These are phyloP conservation scores for Gadopsis bispinosus DNA, from an alignment of 2,797 vertebrate species.

Conservation along the genomic window DNA sequence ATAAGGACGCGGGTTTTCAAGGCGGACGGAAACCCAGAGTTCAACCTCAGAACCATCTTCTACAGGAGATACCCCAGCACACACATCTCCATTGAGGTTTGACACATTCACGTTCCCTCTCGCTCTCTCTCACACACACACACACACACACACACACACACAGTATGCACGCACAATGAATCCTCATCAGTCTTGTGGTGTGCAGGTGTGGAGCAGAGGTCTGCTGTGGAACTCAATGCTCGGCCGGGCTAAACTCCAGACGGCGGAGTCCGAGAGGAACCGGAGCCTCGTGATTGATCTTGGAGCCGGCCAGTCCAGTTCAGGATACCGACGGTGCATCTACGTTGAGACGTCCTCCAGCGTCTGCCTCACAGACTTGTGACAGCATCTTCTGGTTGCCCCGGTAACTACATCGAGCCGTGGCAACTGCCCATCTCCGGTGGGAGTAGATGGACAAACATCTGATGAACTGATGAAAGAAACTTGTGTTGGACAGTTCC, in stretches of 20 bases:
- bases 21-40: conserved; percentile 80
- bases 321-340: conserved; percentile 64
- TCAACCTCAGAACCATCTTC: conserved; percentile 86
- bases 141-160: not conserved
- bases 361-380: conserved; percentile 82
- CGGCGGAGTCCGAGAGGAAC: conserved; percentile 71
- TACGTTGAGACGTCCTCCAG: conserved; percentile 85
- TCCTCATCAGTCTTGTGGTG: not conserved
- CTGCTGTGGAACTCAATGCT: conserved; percentile 82
- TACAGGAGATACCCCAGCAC: conserved; percentile 80
- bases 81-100: conserved; percentile 84
- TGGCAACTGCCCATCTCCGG: not conserved
- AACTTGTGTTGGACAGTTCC: not conserved
- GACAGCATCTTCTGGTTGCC: conserved; percentile 42
- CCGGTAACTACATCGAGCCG: not conserved
- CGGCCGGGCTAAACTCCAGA: conserved; percentile 79
- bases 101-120: not conserved
- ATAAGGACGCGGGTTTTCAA: conserved; percentile 81
- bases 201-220: conserved; percentile 83
- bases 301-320: conserved; percentile 49
- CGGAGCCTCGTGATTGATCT: conserved; percentile 79
- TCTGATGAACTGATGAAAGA: not conserved
- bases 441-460: not conserved
- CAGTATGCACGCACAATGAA: not conserved
- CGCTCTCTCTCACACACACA: not conserved